phyloP scores from a whole-genome alignment of 2,797 vertebrate species.

The Oreochromis mossambicus region DNA sequence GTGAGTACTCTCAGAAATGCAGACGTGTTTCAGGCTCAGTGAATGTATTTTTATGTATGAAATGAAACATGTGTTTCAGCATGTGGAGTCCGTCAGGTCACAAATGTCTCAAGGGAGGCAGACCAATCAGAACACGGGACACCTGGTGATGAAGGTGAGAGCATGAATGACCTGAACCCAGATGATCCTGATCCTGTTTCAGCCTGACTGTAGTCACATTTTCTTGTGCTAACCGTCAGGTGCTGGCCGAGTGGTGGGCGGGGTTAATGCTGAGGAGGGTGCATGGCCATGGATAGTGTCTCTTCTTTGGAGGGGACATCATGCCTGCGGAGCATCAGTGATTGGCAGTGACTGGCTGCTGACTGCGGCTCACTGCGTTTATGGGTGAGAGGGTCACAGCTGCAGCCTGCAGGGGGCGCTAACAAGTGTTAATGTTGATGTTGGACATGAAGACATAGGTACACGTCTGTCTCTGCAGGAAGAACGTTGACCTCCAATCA shows the following conservation, averaged over 20 bases:
- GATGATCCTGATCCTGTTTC: not conserved
- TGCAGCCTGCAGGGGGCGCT: not conserved
- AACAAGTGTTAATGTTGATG: not conserved
- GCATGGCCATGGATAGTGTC: slow-evolving; percentile 91
- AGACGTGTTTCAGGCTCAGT: not conserved
- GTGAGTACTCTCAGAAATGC: slow-evolving; percentile 68
- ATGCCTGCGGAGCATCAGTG: slow-evolving; percentile 83
- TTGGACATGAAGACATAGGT: not conserved
- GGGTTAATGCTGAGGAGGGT: slow-evolving; percentile 74
- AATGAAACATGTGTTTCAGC: slow-evolving; percentile 49
- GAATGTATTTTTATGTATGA: not conserved
- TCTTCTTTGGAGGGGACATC: slow-evolving; percentile 69
- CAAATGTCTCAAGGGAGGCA: fast-evolving
- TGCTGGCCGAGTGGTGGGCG: slow-evolving; percentile 78
- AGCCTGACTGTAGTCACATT: not conserved
- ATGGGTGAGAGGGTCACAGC: slow-evolving; percentile 76
- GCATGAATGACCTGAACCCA: too few species aligned
- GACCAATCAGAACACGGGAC: slow-evolving; percentile 9
- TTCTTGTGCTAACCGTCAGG: not conserved
- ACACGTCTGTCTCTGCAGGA: slow-evolving; percentile 67
- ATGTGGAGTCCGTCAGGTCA: slow-evolving; percentile 57
- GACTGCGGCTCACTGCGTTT: slow-evolving; percentile 90
- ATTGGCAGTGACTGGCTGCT: slow-evolving; percentile 85
- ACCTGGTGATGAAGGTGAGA: slow-evolving; percentile 7
- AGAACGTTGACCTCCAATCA: slow-evolving; percentile 71